phyloP scores from a whole-genome alignment of 2,888 invertebrate species.

The Tenthredo mesomela region DNA sequence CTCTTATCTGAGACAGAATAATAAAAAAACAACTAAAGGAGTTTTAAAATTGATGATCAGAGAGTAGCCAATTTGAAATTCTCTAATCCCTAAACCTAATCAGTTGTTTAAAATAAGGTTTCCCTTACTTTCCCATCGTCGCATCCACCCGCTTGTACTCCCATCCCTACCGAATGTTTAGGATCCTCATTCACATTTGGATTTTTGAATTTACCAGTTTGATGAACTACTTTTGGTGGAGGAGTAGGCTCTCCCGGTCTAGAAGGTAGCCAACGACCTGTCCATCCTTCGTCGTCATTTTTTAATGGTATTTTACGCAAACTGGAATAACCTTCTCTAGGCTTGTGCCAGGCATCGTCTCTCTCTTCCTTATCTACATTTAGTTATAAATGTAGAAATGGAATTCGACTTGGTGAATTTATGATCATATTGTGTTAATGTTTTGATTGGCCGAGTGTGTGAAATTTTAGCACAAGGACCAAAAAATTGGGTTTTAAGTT shows the following conservation, averaged over 20 bases:
- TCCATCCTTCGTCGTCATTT: conserved; percentile 71
- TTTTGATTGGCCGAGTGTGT: not conserved
- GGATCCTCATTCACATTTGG: not conserved
- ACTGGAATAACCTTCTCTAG: not conserved
- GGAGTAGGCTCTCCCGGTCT: conserved; percentile 66
- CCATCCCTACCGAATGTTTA: conserved; percentile 80
- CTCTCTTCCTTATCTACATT: not conserved
- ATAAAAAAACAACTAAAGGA: not conserved
- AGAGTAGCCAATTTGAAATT: not conserved
- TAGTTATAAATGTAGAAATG: not conserved
- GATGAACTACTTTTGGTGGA: conserved; percentile 65
- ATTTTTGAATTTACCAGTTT: conserved; percentile 59
- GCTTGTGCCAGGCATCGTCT: not conserved
- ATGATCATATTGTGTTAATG: not conserved
- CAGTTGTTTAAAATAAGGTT: not conserved
- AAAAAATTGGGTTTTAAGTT: not conserved
- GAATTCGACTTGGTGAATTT: not conserved
- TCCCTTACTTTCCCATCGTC: conserved; percentile 84
- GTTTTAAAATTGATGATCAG: not conserved
- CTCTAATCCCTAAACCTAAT: not conserved
- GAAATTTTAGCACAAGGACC: not conserved
- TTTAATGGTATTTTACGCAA: conserved; percentile 4
- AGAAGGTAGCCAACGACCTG: conserved; percentile 76
- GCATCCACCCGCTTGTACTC: conserved; percentile 79
- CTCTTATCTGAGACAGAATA: not conserved